A percentile compares a stretch with the other conserved stretches of the same genome.
Conservation (phyloP, 1,140 invertebrate species). For the Bombus waltoni region DNA sequence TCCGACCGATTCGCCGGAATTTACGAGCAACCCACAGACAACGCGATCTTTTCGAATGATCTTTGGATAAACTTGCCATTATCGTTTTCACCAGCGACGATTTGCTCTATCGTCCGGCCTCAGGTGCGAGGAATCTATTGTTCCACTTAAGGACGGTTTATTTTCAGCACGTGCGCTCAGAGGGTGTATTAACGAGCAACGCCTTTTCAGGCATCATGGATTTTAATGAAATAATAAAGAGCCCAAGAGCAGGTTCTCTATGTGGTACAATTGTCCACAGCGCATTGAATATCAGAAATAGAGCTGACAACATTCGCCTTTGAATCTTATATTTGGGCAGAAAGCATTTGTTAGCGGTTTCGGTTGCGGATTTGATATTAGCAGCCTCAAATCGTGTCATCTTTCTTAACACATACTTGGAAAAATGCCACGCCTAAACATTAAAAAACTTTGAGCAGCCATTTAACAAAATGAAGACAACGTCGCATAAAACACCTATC, state of each 20-base stretch:
- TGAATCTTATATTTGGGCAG: background rate
- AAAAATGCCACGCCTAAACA: too few species aligned
- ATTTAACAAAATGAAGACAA: background rate
- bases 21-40: conserved; percentile 39
- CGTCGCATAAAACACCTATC: background rate
- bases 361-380: too few species aligned
- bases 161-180: conserved; percentile 13
- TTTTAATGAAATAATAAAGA: conserved; percentile 45
- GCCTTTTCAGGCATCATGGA: conserved; percentile 1
- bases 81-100: conserved; percentile 27
- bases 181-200: conserved; percentile 10
- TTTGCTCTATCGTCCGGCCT: conserved; percentile 44
- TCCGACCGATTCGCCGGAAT: conserved; percentile 46
- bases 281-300: background rate
- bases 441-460: background rate
- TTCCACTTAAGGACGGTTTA: conserved; percentile 42
- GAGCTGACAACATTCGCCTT: background rate
- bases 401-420: too few species aligned
- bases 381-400: too few species aligned
- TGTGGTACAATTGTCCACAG: background rate
- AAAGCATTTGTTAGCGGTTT: background rate
- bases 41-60: conserved; percentile 22
- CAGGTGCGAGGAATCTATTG: conserved; percentile 45
- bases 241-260: too few species aligned
- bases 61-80: conserved; percentile 51